A percentile compares a stretch with the other conserved stretches of the same genome.
Conservation (phyloP, 2,113 vertebrate species). For the Carassius carassius region DNA sequence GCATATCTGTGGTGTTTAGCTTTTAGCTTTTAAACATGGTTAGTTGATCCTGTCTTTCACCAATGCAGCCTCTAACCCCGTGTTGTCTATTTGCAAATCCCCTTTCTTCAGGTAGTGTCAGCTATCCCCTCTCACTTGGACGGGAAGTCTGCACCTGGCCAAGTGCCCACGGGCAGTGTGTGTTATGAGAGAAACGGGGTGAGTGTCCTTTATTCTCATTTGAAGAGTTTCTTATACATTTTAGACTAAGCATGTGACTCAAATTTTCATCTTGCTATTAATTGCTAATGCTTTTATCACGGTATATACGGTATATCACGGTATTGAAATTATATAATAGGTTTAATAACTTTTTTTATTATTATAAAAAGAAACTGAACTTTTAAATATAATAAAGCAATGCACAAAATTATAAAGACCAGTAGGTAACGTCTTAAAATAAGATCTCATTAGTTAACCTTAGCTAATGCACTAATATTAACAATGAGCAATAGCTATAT, state of each 20-base stretch:
- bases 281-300: no score
- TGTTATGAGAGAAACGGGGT: slow-evolving; percentile 99
- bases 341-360: no score
- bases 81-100: slow-evolving; percentile 29
- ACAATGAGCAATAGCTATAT: no score
- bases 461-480: no score
- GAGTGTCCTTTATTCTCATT: background rate
- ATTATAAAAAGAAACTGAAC: no score
- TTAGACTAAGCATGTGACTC: background rate
- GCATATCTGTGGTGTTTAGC: background rate
- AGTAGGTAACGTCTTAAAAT: no score
- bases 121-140: slow-evolving; percentile 95
- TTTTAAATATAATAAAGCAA: no score
- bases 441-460: no score
- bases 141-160: slow-evolving; percentile 95
- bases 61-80: slow-evolving; percentile 55
- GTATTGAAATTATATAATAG: no score
- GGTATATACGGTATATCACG: no score
- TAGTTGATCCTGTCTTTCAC: background rate
- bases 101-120: slow-evolving; percentile 88
- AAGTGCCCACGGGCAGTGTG: slow-evolving; percentile 97
- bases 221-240: background rate
- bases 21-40: background rate
- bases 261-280: no score
- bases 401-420: no score